Evolutionary conservation across 1,140 invertebrate genomes (phyloP).

Genomic region (Argopecten irradians): DNA sequence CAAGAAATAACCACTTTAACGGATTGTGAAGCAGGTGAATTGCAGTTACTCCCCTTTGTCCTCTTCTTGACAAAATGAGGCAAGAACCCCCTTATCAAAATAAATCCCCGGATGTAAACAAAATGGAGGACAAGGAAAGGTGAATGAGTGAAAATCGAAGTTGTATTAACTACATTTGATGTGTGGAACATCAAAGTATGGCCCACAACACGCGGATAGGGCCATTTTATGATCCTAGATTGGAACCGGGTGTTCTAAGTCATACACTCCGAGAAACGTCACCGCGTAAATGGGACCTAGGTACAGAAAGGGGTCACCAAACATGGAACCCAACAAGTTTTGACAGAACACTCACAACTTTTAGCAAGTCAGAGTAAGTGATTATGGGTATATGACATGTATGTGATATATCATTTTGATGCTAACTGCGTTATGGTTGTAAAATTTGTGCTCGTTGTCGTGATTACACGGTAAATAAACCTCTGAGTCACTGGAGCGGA

Average conservation of each 20-base stretch:
- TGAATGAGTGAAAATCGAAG: not conserved
- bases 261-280: not conserved
- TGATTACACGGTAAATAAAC: not conserved
- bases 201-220: not conserved
- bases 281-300: not conserved
- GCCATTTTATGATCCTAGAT: not conserved
- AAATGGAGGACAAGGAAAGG: conserved; percentile 52
- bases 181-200: not conserved
- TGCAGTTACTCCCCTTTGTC: not conserved
- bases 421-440: not conserved
- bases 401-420: not conserved
- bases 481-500: not conserved
- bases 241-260: conserved; percentile 5
- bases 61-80: conserved; percentile 28
- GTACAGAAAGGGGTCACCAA: conserved; percentile 1
- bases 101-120: conserved; percentile 62
- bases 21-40: not conserved
- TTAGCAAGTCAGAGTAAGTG: conserved; percentile 29
- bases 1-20: not conserved
- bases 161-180: conserved; percentile 10
- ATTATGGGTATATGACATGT: not conserved
- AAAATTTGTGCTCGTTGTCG: not conserved
- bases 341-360: conserved; percentile 11
- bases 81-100: conserved; percentile 32
- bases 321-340: conserved; percentile 25